Evolutionary conservation across 2,113 vertebrate species (phyloP), one percentile per base, ranked within the genome.

Genomic region (Pontoporia blainvillei): DNA sequence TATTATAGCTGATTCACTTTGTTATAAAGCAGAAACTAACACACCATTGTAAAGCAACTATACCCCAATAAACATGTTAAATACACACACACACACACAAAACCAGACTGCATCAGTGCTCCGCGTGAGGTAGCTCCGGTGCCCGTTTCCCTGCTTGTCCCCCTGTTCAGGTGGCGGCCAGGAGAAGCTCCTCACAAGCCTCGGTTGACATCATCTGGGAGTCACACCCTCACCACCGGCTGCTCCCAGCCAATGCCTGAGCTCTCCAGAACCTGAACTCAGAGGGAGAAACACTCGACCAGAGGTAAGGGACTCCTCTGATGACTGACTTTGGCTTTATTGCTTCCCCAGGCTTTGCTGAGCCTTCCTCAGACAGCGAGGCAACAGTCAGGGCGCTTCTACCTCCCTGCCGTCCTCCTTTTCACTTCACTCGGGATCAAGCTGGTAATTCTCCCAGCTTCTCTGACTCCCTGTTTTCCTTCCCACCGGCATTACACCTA

Each of bases 181-280:
- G 41, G n/a, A 23, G 10, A 69, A 12, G 31, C 23, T 25, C 27
- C 12, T n/a, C 11, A 8, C 11, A 31, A 29, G 31, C 18, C 73
- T 52, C 1, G 1, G 20, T 15, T 36, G 69, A 85, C 14, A 3
- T 4, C 11, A 17, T 12, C n/a, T 1, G 14, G 57, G 61, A 76
- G 39, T 36, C 52, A 81, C 0, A 0, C 13, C 54, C 15, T 29
- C 44, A 10, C 34, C 49, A 5, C 3, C 8, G 1, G 27, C 41
- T 52, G 36, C n/a, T 73, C 27, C 64, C 27, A 25, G 34, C 6
- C 67, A 84, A 23, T 31, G 85, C 21, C 84, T 18, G 7, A 20
- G 8, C 1, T 0, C 13, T n/a, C 31, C 9, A 14, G 72, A 82
- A 6, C 17, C 15, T 18, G 46, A 78, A 18, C n/a, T 81, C 52